Evolutionary conservation across 2,797 vertebrate genomes (phyloP), one percentile per base, ranked within the genome.

Genomic region (Saxicola maurus): DNA sequence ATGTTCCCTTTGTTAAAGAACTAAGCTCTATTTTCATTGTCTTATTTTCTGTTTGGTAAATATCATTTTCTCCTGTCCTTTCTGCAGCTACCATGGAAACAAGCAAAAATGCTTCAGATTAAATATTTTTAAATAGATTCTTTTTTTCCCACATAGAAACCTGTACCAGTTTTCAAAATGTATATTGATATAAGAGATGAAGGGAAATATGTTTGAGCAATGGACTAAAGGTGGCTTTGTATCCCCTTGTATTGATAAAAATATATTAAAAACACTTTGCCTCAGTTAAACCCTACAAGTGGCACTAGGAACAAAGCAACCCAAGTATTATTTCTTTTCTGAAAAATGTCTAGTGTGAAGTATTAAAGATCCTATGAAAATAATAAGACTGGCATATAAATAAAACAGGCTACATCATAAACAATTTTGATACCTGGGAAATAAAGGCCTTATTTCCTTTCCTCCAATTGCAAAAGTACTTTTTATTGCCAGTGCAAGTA

Each of bases 11-110:
- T 93, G 93, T 82, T 92, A 77, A 82, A 92, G 85, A 91, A 87
- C 76, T 51, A 90, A 86, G 87, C 80, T 74, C n/a, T 91, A 66
- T 93, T 92, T 93, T 95, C 77, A 77, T 95, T 91, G 93, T 96
- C 91, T 96, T 94, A 89, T 94, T 96, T 91, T 94, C 65, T 94
- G 86, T 96, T 93, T 84, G 91, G 93, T 95, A 94, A 95, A 93
- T 94, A 84, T 71, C 8, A 30, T 95, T 95, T 89, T 77, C 77
- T 93, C 73, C 75, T 83, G 94, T 91, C 90, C 60, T 67, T 94
- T 85, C 69, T 17, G 25, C 51, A 80, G 97, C 96, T 97, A 31
- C 97, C 96, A 97, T 97, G 96, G 97, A 96, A 97, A 97, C 97
- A 89, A 89, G 87, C 64, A 66, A 77, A 91, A 89, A 87, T 64